Evolutionary conservation across 1,140 invertebrate species (phyloP).

Genomic region (Ceratoteleas bidentatus): DNA sequence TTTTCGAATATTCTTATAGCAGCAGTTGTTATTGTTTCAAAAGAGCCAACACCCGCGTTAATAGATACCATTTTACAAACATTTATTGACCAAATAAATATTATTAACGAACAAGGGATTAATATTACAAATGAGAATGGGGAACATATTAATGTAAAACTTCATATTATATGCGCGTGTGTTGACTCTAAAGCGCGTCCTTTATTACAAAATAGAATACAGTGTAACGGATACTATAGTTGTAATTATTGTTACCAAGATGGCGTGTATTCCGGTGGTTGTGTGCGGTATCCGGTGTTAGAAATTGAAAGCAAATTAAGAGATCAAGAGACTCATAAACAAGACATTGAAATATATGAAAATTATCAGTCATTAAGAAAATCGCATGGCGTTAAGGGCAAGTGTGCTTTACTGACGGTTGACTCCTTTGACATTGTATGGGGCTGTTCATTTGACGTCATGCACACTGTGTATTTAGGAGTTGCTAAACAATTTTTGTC

Average conservation of each 20-base stretch:
- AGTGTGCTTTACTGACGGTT: neutral
- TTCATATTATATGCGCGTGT: neutral
- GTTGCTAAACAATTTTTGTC: neutral
- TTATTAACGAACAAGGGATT: neutral
- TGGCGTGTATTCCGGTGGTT: neutral
- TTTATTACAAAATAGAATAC: neutral
- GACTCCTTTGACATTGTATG: neutral
- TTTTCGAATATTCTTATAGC: neutral
- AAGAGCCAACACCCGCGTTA: neutral
- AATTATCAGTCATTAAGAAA: neutral
- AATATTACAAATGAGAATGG: neutral
- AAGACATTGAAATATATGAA: neutral
- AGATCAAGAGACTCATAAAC: neutral
- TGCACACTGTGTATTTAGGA: neutral
- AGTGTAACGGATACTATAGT: neutral
- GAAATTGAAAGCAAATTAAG: neutral
- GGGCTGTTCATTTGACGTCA: neutral
- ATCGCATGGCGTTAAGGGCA: slow-evolving; percentile 1
- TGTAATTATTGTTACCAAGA: slow-evolving; percentile 3
- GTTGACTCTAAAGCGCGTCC: neutral
- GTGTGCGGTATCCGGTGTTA: neutral
- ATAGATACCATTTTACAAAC: neutral
- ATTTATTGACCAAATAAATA: slow-evolving; percentile 8
- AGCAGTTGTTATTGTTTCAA: neutral
- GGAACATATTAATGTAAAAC: neutral